Evolutionary conservation across 2,113 vertebrate genomes (phyloP), one percentile per base, ranked within the genome.

Genomic region (Condylura cristata): DNA sequence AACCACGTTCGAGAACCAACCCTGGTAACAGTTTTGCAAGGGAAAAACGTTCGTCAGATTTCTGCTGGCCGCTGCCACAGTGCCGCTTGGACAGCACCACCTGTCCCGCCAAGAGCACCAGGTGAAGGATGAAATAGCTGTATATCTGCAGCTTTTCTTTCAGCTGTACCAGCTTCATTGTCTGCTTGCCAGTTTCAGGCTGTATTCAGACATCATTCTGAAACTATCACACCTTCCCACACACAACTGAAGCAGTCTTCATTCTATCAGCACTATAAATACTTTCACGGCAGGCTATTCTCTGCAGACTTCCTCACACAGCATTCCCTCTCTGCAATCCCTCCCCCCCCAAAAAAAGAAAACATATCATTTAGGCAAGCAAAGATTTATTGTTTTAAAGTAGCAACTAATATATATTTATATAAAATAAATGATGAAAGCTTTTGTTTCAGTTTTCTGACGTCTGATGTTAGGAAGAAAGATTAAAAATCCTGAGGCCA

Each of bases 1-100:
- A 99, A 99, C 95, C 99, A 99, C 0, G 98, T 99, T 71, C 96
- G 99, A 82, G 99, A 99, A 94, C 99, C 99, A n/a, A 98, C 98
- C 1, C 95, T 99, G 6, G 30, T 98, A 30, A 99, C 98, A 46
- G 97, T 97, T 32, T 96, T 99, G 58, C 98, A 99, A 95, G 98
- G 98, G 17, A 99, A 98, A 96, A 98, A 97, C 0, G 28, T 99
- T 66, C 98, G 98, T 32, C 99, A 99, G 81, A 98, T 99, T 87
- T 99, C 99, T 0, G 99, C 98, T 0, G 99, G 99, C 20, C 98
- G 99, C 30, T 99, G 99, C 82, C 99, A 99, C 96, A 99, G 99
- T n/a, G 98, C 98, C 0, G 98, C 99, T 0, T 99, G 99, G 99
- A 99, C 98, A 0, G 98, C 98, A 0, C 97, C 97, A 0, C 98